Evolutionary conservation across 2,797 vertebrate genomes (phyloP).

Genomic region (Trachops cirrhosus): DNA sequence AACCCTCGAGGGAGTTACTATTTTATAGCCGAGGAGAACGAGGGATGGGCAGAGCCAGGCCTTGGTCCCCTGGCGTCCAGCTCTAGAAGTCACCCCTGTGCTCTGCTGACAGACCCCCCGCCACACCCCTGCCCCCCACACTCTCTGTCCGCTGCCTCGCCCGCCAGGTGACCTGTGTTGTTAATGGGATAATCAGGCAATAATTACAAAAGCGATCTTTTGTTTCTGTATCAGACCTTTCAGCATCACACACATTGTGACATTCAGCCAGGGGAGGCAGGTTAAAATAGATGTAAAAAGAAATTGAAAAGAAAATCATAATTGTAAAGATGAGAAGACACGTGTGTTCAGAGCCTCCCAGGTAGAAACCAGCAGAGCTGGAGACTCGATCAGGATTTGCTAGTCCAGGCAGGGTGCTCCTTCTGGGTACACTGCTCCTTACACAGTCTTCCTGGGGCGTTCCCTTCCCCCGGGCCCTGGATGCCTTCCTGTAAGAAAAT

Average conservation of each 20-base stretch:
- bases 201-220: not conserved
- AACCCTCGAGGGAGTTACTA: not conserved
- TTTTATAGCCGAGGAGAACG: not conserved
- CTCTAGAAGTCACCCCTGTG: not conserved
- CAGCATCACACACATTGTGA: not conserved
- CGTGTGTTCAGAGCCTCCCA: not conserved
- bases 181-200: not conserved
- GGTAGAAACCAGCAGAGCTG: not conserved
- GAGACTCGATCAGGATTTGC: not conserved
- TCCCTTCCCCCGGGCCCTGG: not conserved
- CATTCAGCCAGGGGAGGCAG: not conserved
- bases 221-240: not conserved
- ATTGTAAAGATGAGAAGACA: not conserved
- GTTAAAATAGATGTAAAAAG: not conserved
- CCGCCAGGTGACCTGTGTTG: not conserved
- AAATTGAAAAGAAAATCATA: not conserved
- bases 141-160: not conserved
- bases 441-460: not conserved
- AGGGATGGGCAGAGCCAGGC: not conserved
- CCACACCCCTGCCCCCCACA: accelerated
- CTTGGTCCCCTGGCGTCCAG: not conserved
- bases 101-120: accelerated
- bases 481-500: not conserved
- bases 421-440: not conserved
- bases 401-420: not conserved